phyloP scores from a whole-genome alignment of 2,888 invertebrate genomes.

The Rhimphoctona megacephalus region DNA sequence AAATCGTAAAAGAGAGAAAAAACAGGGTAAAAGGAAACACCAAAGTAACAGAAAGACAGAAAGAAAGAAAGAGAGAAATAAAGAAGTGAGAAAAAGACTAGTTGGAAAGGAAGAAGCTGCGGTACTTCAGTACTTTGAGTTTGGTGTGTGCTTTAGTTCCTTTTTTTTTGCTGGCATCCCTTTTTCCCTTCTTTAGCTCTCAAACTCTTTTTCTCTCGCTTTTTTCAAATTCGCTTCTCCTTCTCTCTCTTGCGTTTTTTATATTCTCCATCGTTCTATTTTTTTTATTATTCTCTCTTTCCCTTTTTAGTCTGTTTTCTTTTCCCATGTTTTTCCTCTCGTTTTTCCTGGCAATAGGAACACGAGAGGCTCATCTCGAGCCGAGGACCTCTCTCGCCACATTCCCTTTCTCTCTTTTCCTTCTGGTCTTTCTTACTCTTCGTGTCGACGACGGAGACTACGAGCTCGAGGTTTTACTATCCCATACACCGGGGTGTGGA shows the following conservation, averaged over 20 bases:
- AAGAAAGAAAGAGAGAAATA: conserved; percentile 16
- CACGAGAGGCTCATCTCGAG: conserved; percentile 64
- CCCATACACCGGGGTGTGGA: conserved; percentile 55
- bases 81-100: not conserved
- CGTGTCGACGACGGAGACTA: conserved; percentile 42
- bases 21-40: not conserved
- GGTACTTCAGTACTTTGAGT: conserved; percentile 44
- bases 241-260: conserved; percentile 2
- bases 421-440: conserved; percentile 57
- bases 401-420: conserved; percentile 33
- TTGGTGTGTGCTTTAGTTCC: conserved; percentile 44
- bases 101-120: conserved; percentile 41
- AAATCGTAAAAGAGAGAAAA: conserved; percentile 20
- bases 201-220: not conserved
- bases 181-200: not conserved
- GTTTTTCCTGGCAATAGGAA: conserved; percentile 40
- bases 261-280: conserved; percentile 6
- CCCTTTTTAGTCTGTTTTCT: not conserved
- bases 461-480: conserved; percentile 53
- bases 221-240: conserved; percentile 9
- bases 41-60: conserved; percentile 3
- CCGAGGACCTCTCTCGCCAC: conserved; percentile 48
- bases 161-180: conserved; percentile 18
- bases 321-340: conserved; percentile 21
- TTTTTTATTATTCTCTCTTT: not conserved